phyloP scores from a whole-genome alignment of 2,797 vertebrate genomes.

The Glyptemys insculpta region DNA sequence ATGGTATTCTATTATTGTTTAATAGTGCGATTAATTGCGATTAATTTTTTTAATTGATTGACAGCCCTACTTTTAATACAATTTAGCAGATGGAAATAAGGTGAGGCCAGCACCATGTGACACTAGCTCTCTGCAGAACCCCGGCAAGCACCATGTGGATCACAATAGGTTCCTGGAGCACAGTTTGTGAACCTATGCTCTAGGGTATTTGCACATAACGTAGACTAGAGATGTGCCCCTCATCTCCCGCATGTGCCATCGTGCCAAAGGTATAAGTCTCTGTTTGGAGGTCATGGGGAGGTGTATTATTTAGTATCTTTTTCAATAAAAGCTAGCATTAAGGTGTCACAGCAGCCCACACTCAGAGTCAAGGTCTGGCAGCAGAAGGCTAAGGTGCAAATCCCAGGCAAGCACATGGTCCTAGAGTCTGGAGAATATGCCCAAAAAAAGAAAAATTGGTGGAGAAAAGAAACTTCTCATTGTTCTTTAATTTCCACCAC shows the following conservation, averaged over 20 bases:
- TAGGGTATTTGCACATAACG: background rate
- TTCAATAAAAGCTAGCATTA: background rate
- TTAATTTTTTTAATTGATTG: too few relatives aligned
- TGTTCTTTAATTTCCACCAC: background rate
- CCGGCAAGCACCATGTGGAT: background rate
- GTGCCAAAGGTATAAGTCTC: background rate
- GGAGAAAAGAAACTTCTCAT: background rate
- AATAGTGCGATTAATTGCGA: too few relatives aligned
- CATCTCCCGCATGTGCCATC: background rate
- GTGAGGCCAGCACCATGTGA: background rate
- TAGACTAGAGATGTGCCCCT: background rate
- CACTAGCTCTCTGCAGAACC: background rate
- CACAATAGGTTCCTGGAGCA: accelerated
- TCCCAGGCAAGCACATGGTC: background rate
- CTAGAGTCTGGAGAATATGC: conserved; percentile 5
- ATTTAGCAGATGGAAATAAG: background rate
- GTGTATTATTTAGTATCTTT: background rate
- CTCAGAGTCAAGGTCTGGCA: background rate
- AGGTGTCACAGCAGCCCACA: background rate
- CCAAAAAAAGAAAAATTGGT: background rate
- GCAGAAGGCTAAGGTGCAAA: background rate
- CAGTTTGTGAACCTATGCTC: background rate
- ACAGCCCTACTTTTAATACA: background rate
- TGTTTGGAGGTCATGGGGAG: background rate
- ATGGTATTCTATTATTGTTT: too few relatives aligned